Conservation (phyloP, 2,888 invertebrate genomes). For the Ecdyonurus torrentis region DNA sequence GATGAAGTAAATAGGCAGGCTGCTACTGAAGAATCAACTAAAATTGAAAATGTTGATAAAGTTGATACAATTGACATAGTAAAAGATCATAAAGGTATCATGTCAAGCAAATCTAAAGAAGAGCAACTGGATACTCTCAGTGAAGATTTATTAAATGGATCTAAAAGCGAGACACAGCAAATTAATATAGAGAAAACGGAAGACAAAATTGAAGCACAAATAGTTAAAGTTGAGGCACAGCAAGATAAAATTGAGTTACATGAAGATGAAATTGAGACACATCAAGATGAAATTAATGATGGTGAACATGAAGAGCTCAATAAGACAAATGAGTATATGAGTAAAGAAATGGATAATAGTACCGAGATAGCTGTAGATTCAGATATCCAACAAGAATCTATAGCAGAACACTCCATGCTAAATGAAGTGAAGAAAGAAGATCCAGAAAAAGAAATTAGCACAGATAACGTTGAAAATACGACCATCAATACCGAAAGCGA, state of each 20-base stretch:
- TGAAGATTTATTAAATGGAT: too few species aligned
- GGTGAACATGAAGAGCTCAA: conserved; percentile 1
- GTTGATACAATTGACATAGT: neutral
- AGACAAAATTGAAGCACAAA: conserved; percentile 1
- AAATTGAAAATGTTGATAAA: neutral
- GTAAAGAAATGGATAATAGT: neutral
- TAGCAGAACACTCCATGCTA: too few species aligned
- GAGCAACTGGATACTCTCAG: too few species aligned
- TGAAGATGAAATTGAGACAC: conserved; percentile 7
- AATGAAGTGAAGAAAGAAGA: too few species aligned
- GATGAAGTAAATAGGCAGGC: too few species aligned
- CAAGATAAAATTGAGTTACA: conserved; percentile 6
- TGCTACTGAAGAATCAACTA: conserved; percentile 1
- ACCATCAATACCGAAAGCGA: too few species aligned
- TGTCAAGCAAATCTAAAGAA: too few species aligned
- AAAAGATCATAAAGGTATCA: conserved; percentile 2
- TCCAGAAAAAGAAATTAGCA: too few species aligned
- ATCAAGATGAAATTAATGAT: conserved; percentile 1
- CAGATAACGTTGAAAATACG: too few species aligned
- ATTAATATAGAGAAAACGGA: neutral
- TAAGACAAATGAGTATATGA: neutral
- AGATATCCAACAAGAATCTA: too few species aligned
- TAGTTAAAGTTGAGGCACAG: neutral
- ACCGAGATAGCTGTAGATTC: neutral
- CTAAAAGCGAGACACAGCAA: conserved; percentile 1